Percentiles rank a stretch among this genome's conserved stretches.
Conservation (phyloP, 2,797 vertebrate genomes). For the Ptychobarbus kaznakovi region DNA sequence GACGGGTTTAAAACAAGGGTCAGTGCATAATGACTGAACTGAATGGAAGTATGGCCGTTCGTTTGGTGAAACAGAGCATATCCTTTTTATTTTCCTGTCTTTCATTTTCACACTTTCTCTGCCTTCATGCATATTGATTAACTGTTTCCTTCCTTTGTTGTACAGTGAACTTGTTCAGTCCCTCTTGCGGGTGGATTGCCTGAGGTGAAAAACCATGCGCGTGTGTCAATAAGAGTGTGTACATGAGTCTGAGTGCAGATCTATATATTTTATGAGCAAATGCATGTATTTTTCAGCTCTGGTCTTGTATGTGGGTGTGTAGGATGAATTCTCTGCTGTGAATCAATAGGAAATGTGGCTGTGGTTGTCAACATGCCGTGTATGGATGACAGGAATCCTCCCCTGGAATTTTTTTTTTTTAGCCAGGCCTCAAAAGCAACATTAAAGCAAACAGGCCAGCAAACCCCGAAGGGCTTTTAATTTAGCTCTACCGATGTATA, state of each 20-base stretch:
- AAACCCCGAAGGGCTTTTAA: slow-evolving; percentile 18
- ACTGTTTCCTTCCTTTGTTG: slow-evolving; percentile 29
- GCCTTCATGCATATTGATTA: slow-evolving; percentile 44
- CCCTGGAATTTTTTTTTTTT: slow-evolving; percentile 31
- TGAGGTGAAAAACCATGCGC: slow-evolving; percentile 3
- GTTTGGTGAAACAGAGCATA: slow-evolving; percentile 36
- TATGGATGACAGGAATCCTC: slow-evolving; percentile 26
- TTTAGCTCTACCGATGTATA: slow-evolving; percentile 11
- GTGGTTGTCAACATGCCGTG: background rate
- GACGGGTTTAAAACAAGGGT: slow-evolving; percentile 51
- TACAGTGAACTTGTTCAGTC: slow-evolving; percentile 35
- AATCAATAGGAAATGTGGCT: slow-evolving; percentile 37
- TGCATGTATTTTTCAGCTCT: slow-evolving; percentile 22
- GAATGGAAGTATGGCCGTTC: slow-evolving; percentile 13
- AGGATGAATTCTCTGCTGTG: slow-evolving; percentile 33
- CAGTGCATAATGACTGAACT: slow-evolving; percentile 45
- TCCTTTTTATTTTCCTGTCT: slow-evolving; percentile 25
- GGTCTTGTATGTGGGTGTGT: slow-evolving; percentile 36
- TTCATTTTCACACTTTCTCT: slow-evolving; percentile 10
- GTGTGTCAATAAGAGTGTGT: slow-evolving; percentile 28
- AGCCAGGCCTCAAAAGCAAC: slow-evolving; percentile 15
- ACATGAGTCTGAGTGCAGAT: slow-evolving; percentile 9
- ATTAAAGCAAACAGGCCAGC: slow-evolving; percentile 16
- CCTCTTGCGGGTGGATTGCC: slow-evolving; percentile 42
- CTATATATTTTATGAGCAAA: slow-evolving; percentile 32